These are phyloP conservation scores for Bembecia ichneumoniformis DNA, from an alignment of 2,888 invertebrate genomes.

Conservation along the genomic window DNA sequence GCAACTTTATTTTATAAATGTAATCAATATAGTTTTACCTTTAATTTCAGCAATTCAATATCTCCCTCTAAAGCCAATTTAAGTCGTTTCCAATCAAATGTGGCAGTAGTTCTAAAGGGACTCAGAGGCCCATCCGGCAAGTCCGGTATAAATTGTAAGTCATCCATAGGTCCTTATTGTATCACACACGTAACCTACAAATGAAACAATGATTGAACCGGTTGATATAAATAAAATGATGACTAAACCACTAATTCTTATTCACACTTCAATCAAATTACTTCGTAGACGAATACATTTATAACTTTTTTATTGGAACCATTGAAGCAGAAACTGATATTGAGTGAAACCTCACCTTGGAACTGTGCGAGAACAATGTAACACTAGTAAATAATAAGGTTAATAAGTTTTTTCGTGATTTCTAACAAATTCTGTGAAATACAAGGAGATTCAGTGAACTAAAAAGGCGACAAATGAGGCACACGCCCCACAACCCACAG, in stretches of 20 bases:
- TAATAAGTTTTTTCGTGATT: background rate
- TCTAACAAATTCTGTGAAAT: no score
- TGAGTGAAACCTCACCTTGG: conserved; percentile 33
- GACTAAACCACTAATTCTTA: conserved; percentile 24
- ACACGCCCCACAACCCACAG: background rate
- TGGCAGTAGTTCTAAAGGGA: conserved; percentile 81
- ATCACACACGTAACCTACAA: conserved; percentile 13
- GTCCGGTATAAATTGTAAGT: conserved; percentile 76
- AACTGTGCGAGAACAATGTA: conserved; percentile 15
- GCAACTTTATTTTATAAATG: no score
- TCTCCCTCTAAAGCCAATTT: conserved; percentile 85
- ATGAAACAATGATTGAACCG: conserved; percentile 1
- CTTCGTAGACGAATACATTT: conserved; percentile 15
- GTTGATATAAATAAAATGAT: conserved; percentile 19
- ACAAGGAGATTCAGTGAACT: background rate
- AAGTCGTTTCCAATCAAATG: conserved; percentile 90
- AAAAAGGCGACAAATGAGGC: background rate
- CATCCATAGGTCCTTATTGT: conserved; percentile 44
- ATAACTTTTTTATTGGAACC: conserved; percentile 21
- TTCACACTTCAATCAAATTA: conserved; percentile 28
- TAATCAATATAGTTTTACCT: conserved; percentile 76
- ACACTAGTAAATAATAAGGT: conserved; percentile 1
- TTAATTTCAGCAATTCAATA: conserved; percentile 77
- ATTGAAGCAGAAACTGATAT: conserved; percentile 14
- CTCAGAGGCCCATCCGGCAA: conserved; percentile 84